Evolutionary conservation across 2,888 invertebrate species (phyloP).

Genomic region (Dryadula phaetusa): DNA sequence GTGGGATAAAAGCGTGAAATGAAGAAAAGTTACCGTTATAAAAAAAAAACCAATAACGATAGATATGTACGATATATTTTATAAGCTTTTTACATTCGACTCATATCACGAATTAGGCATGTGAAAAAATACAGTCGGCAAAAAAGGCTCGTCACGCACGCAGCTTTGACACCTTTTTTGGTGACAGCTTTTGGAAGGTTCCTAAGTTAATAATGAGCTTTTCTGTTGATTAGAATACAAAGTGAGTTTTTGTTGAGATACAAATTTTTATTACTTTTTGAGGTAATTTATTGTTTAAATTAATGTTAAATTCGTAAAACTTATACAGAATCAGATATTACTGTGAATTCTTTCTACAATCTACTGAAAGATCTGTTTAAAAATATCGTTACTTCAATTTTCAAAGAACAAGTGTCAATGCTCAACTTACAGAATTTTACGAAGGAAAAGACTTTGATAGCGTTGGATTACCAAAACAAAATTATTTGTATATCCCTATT

Average conservation of each 20-base stretch:
- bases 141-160: constrained; percentile 32
- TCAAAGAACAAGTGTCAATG: too few relatives aligned
- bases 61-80: background rate
- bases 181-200: constrained; percentile 40
- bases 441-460: too few relatives aligned
- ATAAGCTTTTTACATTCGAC: constrained; percentile 1
- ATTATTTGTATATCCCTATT: too few relatives aligned
- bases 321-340: background rate
- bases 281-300: constrained; percentile 2
- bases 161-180: constrained; percentile 34
- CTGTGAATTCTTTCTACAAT: too few relatives aligned
- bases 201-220: constrained; percentile 41
- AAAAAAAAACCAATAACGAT: constrained; percentile 1
- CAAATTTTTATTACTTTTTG: background rate
- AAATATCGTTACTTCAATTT: too few relatives aligned
- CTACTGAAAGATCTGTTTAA: too few relatives aligned
- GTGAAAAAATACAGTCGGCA: constrained; percentile 1
- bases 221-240: constrained; percentile 39
- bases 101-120: constrained; percentile 5
- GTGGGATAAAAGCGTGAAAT: too few relatives aligned
- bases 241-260: constrained; percentile 31
- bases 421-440: too few relatives aligned
- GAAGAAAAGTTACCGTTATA: too few relatives aligned
- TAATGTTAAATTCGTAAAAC: background rate
- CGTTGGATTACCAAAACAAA: too few relatives aligned